Conservation (phyloP, 2,888 invertebrate species). For the Caenorhabditis japonica region DNA sequence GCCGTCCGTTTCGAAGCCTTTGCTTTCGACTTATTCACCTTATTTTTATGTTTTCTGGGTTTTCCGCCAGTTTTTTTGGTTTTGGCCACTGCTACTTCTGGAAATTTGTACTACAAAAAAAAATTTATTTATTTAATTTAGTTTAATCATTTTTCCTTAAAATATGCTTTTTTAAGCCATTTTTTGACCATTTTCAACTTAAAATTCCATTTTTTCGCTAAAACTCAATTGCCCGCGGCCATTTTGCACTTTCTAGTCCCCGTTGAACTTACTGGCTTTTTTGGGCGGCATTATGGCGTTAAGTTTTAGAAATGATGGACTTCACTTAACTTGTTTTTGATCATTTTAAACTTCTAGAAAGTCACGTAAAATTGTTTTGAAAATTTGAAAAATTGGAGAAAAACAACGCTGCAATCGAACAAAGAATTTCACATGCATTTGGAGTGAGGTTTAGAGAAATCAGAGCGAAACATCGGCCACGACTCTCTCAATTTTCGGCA, state of each 20-base stretch:
- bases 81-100: slow-evolving; percentile 21
- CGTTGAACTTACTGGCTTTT: slow-evolving; percentile 16
- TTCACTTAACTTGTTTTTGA: neutral
- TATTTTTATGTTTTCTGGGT: slow-evolving; percentile 2
- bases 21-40: slow-evolving; percentile 15
- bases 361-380: neutral
- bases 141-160: neutral
- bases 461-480: no score
- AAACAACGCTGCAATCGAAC: no score
- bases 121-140: neutral
- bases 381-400: neutral
- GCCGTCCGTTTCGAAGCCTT: slow-evolving; percentile 29
- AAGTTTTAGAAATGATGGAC: slow-evolving; percentile 5
- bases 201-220: no score
- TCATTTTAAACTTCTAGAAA: neutral
- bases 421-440: no score
- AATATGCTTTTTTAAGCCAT: no score
- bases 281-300: slow-evolving; percentile 12
- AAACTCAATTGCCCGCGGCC: no score
- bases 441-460: no score
- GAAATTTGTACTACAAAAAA: no score
- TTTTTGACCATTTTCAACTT: no score
- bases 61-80: slow-evolving; percentile 11
- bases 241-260: no score
- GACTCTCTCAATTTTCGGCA: no score